Evolutionary conservation across 2,888 invertebrate species (phyloP), one percentile per base, ranked within the genome.

Genomic region (Geophilus truncorum): DNA sequence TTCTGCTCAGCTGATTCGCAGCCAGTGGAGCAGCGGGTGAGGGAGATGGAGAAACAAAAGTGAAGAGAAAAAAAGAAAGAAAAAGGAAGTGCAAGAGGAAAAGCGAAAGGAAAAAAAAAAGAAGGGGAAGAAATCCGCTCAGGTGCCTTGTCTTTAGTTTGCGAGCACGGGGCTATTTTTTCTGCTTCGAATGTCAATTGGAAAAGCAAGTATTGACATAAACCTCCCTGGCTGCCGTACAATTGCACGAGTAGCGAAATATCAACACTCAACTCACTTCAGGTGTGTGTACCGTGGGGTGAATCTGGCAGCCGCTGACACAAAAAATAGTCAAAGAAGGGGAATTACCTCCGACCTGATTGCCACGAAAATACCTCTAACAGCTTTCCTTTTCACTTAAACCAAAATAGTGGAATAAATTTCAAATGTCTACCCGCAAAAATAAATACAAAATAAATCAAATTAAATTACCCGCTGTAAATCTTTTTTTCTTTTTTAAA

Each of bases 121-220:
- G 77, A 21, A 36, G 18, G 32, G 77, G 18, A 77, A 77, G 32
- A 77, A 77, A 77, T 36, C 77, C 21, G 34, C 34, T 77, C 62
- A 62, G 62, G 62, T 62, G 62, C 62, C 62, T 62, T 62, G 62
- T 62, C 62, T 62, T 62, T 78, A 28, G 78, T 40, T 45, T 28
- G 78, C 78, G n/a, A 45, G 40, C 78, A 78, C 78, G 78, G 40
- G 78, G 78, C 78, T 78, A 78, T 78, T 78, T 40, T 78, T 78
- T 78, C 78, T 78, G 78, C 78, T 36, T 45, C 78, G 45, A 10
- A 40, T 78, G 45, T 78, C 78, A 78, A 78, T 78, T 78, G 78
- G 45, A 78, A 78, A 78, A 78, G 78, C 78, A 78, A 78, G 78
- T 78, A 78, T 78, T 78, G 78, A 78, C 78, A 78, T 78, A 78